Base-by-base conservation (phyloP, 1,140 invertebrate species). In the Drosophila saltans region DNA sequence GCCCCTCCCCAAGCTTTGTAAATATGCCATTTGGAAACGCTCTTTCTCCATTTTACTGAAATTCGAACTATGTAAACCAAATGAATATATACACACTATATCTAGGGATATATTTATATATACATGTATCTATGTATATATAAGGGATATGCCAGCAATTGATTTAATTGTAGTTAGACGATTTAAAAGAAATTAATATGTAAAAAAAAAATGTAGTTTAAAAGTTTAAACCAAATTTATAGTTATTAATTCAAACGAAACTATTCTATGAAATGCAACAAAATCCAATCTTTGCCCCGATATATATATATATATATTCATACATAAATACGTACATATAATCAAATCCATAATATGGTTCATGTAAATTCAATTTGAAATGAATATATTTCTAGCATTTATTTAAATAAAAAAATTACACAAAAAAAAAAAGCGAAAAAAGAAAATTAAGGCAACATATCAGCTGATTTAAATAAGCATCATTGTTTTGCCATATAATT, bases 11-110 rank as follows among this genome's bases (percentile, higher is more conserved):
- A 30, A 30, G 72, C 73, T 59, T 75, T 75, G 73, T 75, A 75
- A 63, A 75, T 75, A 75, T 33, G 72, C 58, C 36, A 40, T 72
- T 62, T 56, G 62, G 41, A 75, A 24, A 39, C 26, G 21, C 6
- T 40, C 33, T 59, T 39, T 40, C 58, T 73, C 65, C 61, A 62
- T 52, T 26, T 52, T 26, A 52, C 21, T 52, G 6, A 52, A 52
- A 48, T 26, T 10, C 26, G 3, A 52, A 52, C 45, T 9, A 26
- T 52, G 21, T 52, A 26, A 52, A 52, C 45, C 21, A 52, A 52
- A 52, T 52, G 45, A 52, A 52, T 26, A 8, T 24, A 10, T 52
- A 52, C 26, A 52, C 21, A 9, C 21, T 26, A 26, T 52, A 52
- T 52, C 45, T 52, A 16, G 7, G 24, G 21, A 52, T 24, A 26